Conservation (phyloP, 2,888 invertebrate species). For the Pedicia rivosa region DNA sequence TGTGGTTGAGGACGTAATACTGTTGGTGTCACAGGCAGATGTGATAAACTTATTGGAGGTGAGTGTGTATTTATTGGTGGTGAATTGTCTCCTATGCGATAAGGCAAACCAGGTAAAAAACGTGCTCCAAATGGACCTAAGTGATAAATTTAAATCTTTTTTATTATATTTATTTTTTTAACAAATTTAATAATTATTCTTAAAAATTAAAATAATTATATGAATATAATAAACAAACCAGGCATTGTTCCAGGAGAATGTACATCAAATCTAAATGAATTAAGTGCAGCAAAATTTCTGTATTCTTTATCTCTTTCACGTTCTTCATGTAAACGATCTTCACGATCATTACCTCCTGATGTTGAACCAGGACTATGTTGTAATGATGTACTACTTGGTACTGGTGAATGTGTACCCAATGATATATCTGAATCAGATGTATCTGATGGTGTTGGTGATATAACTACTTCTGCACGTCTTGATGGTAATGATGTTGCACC, state of each 20-base stretch:
- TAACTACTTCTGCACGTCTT: slow-evolving; percentile 24
- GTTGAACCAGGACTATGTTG: slow-evolving; percentile 31
- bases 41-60: slow-evolving; percentile 12
- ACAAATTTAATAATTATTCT: no score
- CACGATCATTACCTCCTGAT: slow-evolving; percentile 29
- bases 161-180: no score
- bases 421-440: slow-evolving; percentile 32
- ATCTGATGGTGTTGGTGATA: slow-evolving; percentile 29
- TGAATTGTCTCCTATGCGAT: slow-evolving; percentile 11
- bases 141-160: no score
- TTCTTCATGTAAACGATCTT: slow-evolving; percentile 28
- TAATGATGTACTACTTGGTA: slow-evolving; percentile 28
- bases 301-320: slow-evolving; percentile 13
- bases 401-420: slow-evolving; percentile 30
- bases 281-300: slow-evolving; percentile 20
- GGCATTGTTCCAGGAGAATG: slow-evolving; percentile 11
- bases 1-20: slow-evolving; percentile 30
- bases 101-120: slow-evolving; percentile 30
- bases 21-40: slow-evolving; percentile 30
- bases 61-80: slow-evolving; percentile 10
- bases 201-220: no score
- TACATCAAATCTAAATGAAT: slow-evolving; percentile 13
- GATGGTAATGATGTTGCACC: slow-evolving; percentile 14
- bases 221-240: slow-evolving; percentile 8
- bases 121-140: slow-evolving; percentile 26